Evolutionary conservation across 2,888 invertebrate species (phyloP), one percentile per base, ranked within the genome.

Genomic region (Phyllotreta cruciferae): DNA sequence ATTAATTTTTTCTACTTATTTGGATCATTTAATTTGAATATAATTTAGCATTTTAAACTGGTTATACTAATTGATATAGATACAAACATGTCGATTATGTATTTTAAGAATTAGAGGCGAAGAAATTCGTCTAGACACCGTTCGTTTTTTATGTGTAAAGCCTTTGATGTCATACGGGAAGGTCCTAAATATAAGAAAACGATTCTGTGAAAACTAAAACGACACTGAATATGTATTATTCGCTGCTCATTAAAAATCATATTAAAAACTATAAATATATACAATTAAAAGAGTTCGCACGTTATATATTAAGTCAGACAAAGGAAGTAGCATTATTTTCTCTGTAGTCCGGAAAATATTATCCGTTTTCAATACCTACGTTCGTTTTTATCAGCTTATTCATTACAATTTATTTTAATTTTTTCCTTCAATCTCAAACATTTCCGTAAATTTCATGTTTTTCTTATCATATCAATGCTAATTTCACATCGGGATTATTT

Each of bases 281-380:
- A 60, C 64, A 64, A 75, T 74, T 72, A 73, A 71, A 70, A 54
- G 60, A 56, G 70, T 74, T 75, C 74, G 73, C 75, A 75, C 75
- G 73, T 71, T 71, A 67, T 62, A 67, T 62, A 71, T 70, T 63
- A 68, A 64, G 61, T 63, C 39, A 67, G 47, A 63, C 63, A 63
- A 64, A 63, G 56, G 60, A 64, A 64, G 63, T 62, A 56, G 54
- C 58, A 66, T 62, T 63, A 62, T 62, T 60, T 24, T 65, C 53
- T 61, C 39, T 64, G 60, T 66, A 67, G 44, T 65, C 66, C 62
- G 68, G 67, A 67, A 70, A 70, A 66, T 56, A 63, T 58, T 66
- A 62, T 67, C 47, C 45, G 58, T 66, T 60, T 65, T 62, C 60
- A 65, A 66, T 66, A 62, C 60, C 8, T 42, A 60, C 55, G 57